Percentiles rank a stretch among this genome's conserved stretches.
Conservation (phyloP, 2,797 vertebrate genomes). For the Sylvia borin region DNA sequence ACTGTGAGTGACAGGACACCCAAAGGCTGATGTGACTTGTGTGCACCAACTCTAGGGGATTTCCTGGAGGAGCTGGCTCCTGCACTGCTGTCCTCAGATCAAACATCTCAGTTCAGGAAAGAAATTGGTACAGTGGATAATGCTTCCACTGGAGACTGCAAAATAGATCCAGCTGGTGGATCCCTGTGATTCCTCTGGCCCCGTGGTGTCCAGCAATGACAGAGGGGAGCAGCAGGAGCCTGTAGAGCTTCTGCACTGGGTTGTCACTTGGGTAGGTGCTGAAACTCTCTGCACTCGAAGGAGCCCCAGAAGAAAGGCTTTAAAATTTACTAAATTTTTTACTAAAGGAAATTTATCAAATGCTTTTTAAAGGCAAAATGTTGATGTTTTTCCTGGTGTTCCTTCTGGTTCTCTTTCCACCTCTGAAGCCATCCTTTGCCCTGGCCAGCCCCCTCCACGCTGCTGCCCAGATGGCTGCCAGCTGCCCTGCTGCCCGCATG, state of each 20-base stretch:
- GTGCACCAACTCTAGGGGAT: not conserved
- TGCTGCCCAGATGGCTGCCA: not conserved
- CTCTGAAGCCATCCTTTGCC: not conserved
- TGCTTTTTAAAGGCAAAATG: not conserved
- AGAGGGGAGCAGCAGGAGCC: not conserved
- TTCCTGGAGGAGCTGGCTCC: not conserved
- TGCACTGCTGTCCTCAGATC: not conserved
- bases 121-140: not conserved
- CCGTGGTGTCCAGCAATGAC: rapidly evolving
- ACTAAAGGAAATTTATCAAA: not conserved
- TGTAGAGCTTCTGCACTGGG: not conserved
- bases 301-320: not conserved
- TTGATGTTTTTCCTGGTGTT: not conserved
- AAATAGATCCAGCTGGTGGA: not conserved
- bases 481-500: not conserved
- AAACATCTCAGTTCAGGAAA: not conserved
- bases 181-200: not conserved
- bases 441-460: rapidly evolving
- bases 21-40: not conserved
- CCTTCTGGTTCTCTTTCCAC: not conserved
- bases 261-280: not conserved
- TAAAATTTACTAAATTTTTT: not conserved
- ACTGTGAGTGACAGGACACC: not conserved
- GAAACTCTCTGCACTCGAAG: not conserved
- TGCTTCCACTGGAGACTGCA: not conserved